A percentile compares a stretch with the other conserved stretches of the same genome.
Evolutionary conservation across 2,113 vertebrate species (phyloP).

Genomic region (Murina feae): DNA sequence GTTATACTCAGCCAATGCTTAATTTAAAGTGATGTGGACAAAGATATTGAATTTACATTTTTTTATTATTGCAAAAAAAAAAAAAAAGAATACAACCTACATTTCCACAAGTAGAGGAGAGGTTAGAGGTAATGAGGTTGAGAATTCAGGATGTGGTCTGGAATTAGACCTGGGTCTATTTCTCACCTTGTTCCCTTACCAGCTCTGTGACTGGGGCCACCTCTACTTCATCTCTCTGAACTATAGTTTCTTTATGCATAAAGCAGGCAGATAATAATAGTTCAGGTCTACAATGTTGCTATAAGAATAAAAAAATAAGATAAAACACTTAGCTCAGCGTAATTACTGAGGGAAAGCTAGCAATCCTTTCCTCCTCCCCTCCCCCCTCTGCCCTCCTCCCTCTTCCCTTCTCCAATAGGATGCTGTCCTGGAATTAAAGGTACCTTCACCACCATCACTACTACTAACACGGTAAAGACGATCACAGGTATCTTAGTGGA

Average conservation of each 20-base stretch:
- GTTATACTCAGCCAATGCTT: background rate
- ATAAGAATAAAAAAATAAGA: background rate
- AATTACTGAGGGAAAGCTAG: background rate
- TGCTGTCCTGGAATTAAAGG: background rate
- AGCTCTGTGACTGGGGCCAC: background rate
- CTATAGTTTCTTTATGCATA: background rate
- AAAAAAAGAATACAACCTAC: background rate
- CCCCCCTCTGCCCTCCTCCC: no score
- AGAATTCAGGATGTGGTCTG: background rate
- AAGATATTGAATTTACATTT: background rate
- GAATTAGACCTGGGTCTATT: background rate
- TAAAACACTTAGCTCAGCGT: background rate
- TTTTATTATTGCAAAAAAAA: background rate
- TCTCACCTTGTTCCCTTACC: background rate
- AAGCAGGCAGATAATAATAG: background rate
- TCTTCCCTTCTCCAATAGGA: background rate
- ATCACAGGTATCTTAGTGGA: background rate
- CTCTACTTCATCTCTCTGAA: background rate
- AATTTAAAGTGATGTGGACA: background rate
- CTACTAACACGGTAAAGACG: background rate
- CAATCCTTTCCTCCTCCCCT: no score
- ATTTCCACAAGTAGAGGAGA: background rate
- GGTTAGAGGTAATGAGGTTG: background rate
- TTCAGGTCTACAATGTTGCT: background rate
- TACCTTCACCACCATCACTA: background rate